Evolutionary conservation across 2,797 vertebrate species (phyloP).

Genomic region (Arnoldichthys spilopterus): DNA sequence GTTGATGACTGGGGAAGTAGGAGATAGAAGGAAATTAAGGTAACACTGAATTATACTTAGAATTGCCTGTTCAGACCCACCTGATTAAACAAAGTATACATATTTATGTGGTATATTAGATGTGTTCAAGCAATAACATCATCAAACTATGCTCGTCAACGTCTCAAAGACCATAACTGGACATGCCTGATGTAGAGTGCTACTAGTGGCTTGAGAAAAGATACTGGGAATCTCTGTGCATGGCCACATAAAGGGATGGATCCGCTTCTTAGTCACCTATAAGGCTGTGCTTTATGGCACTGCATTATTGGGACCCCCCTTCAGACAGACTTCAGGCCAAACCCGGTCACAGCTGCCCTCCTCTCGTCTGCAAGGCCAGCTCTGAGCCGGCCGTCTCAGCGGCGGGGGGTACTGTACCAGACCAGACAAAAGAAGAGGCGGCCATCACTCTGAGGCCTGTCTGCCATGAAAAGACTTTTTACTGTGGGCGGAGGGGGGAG

Average conservation of each 20-base stretch:
- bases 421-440: slow-evolving; percentile 79
- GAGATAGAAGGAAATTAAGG: background rate
- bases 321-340: slow-evolving; percentile 65
- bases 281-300: slow-evolving; percentile 40
- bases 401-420: slow-evolving; percentile 77
- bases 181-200: background rate
- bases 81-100: background rate
- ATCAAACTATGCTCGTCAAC: background rate
- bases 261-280: slow-evolving; percentile 28
- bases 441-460: slow-evolving; percentile 83
- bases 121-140: no score
- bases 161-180: background rate
- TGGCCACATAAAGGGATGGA: background rate
- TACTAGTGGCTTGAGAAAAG: background rate
- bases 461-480: slow-evolving; percentile 78
- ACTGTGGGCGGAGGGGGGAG: slow-evolving; percentile 69
- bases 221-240: background rate
- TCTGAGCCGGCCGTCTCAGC: slow-evolving; percentile 72
- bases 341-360: slow-evolving; percentile 34
- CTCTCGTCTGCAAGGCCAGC: slow-evolving; percentile 43
- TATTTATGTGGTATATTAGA: no score
- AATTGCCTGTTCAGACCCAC: background rate
- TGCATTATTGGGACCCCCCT: slow-evolving; percentile 32
- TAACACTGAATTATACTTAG: no score
- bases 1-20: background rate